phyloP scores from a whole-genome alignment of 2,888 invertebrate genomes.

The Phytoseiulus persimilis region DNA sequence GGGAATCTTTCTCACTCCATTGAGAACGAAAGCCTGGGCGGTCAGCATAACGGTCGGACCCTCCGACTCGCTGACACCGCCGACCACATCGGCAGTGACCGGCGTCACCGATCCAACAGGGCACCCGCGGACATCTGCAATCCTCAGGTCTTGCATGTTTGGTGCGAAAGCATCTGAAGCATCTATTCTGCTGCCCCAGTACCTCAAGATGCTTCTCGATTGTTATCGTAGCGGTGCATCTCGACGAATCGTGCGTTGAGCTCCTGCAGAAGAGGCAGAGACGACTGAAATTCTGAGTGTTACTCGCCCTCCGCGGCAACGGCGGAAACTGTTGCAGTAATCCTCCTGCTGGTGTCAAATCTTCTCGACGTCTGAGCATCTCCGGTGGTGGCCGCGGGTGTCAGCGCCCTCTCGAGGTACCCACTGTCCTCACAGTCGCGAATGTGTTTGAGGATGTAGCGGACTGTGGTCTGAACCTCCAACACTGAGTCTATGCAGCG shows the following conservation, averaged over 20 bases:
- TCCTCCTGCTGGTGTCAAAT: not conserved
- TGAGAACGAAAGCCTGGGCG: not conserved
- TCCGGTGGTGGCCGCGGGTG: not conserved
- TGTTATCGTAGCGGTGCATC: not conserved
- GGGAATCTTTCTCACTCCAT: not conserved
- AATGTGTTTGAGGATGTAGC: not conserved
- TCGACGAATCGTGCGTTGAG: not conserved
- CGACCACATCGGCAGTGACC: not conserved
- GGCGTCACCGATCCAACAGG: not conserved
- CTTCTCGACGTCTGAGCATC: not conserved
- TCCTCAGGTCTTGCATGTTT: not conserved
- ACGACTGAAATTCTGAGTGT: not conserved
- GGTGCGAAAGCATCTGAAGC: not conserved
- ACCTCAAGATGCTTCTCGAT: not conserved
- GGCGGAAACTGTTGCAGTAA: not conserved
- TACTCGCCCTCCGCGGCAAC: not conserved
- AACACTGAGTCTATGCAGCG: not conserved
- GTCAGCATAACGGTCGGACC: not conserved
- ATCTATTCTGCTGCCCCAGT: not conserved
- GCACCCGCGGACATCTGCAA: not conserved
- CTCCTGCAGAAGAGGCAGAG: not conserved
- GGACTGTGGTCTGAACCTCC: not conserved
- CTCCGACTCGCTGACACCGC: not conserved
- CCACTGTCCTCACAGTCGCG: not conserved
- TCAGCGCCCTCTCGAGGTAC: not conserved